Evolutionary conservation across 2,797 vertebrate species (phyloP).

Genomic region (Prionace glauca): DNA sequence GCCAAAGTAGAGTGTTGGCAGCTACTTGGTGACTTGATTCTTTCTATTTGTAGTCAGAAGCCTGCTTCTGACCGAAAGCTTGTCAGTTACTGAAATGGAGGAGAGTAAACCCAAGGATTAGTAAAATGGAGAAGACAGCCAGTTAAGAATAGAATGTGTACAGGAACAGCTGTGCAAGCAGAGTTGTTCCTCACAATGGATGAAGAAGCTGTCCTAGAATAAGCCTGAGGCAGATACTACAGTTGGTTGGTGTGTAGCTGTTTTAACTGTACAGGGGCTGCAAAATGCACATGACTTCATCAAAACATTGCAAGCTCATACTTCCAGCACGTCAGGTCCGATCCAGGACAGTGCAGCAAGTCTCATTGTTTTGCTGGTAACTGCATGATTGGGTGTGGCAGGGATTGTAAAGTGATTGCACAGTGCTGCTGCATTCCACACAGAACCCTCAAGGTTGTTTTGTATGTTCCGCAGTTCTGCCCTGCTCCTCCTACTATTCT

Average conservation of each 20-base stretch:
- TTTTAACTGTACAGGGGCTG: background rate
- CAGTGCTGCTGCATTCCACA: background rate
- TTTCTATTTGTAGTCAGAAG: background rate
- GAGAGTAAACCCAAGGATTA: background rate
- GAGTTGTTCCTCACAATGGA: slow-evolving; percentile 1
- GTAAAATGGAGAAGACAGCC: background rate
- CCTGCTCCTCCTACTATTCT: background rate
- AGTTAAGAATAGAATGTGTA: background rate
- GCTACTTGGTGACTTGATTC: background rate
- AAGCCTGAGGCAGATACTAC: background rate
- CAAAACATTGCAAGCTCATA: background rate
- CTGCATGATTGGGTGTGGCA: background rate
- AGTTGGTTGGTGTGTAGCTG: background rate
- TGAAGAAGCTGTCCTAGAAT: background rate
- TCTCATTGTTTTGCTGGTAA: too few species aligned
- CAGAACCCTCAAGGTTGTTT: background rate
- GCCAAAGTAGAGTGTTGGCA: background rate
- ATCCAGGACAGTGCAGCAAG: background rate
- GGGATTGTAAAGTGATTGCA: background rate
- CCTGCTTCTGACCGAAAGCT: background rate
- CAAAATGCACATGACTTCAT: background rate
- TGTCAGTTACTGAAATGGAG: background rate
- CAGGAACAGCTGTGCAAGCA: background rate
- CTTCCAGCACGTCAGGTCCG: background rate
- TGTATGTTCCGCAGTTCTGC: background rate